phyloP scores from a whole-genome alignment of 2,888 invertebrate genomes.

The Platerodrilus igneus region DNA sequence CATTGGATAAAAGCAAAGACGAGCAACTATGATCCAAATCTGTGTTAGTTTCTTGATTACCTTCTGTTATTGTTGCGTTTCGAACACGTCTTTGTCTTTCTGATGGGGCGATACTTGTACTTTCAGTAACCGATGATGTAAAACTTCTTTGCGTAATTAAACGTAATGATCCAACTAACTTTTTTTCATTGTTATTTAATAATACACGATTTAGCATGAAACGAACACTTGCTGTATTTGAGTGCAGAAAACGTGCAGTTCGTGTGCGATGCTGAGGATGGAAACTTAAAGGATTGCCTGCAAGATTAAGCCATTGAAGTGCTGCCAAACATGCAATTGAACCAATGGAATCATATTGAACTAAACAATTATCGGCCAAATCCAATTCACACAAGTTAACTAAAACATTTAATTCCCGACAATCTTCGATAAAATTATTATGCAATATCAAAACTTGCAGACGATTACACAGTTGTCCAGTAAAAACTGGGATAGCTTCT shows the following conservation, averaged over 20 bases:
- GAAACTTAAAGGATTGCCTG: constrained; percentile 60
- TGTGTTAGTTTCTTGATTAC: constrained; percentile 27
- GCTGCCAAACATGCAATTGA: constrained; percentile 54
- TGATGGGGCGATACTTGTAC: constrained; percentile 28
- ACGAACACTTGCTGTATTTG: constrained; percentile 49
- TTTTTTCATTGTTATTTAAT: constrained; percentile 51
- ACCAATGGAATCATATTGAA: constrained; percentile 55
- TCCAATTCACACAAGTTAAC: constrained; percentile 57
- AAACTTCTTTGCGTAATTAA: constrained; percentile 23
- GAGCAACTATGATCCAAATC: constrained; percentile 27
- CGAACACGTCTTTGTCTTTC: constrained; percentile 31
- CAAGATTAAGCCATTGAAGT: constrained; percentile 54
- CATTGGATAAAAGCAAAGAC: too few species aligned
- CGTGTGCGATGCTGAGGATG: constrained; percentile 56
- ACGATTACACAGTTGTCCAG: constrained; percentile 52
- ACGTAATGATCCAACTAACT: constrained; percentile 14
- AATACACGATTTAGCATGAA: constrained; percentile 55
- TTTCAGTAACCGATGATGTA: constrained; percentile 26
- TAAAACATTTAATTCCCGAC: constrained; percentile 52
- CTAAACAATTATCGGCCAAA: constrained; percentile 58
- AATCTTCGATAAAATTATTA: constrained; percentile 61
- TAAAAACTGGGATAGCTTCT: constrained; percentile 54
- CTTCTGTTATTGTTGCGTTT: constrained; percentile 27
- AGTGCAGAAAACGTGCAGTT: constrained; percentile 54
- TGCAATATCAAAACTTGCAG: constrained; percentile 53